A percentile compares a stretch with the other conserved stretches of the same genome.
These are phyloP conservation scores for Zootoca vivipara DNA, from an alignment of 2,113 vertebrate species.

Conservation along the genomic window DNA sequence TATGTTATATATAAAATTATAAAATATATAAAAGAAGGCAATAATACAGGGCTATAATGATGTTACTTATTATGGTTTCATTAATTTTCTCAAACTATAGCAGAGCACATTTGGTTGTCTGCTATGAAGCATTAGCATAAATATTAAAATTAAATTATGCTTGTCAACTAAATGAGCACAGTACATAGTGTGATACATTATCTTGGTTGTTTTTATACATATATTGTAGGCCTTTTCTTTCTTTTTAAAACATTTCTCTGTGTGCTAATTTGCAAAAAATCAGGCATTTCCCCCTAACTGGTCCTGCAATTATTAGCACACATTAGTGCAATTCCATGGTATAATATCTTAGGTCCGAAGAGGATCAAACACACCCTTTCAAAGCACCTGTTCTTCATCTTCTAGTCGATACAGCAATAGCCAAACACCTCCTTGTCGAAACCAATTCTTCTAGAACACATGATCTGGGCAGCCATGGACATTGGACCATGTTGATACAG, in stretches of 20 bases:
- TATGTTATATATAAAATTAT: no score
- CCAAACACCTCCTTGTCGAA: not conserved
- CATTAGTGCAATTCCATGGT: not conserved
- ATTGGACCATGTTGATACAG: not conserved
- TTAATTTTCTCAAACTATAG: not conserved
- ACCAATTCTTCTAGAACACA: not conserved
- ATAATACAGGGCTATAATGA: not conserved
- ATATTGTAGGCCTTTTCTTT: not conserved
- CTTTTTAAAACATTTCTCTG: rapidly evolving
- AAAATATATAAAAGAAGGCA: no score
- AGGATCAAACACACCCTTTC: not conserved
- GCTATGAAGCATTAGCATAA: constrained; percentile 2
- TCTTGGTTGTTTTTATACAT: not conserved
- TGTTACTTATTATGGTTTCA: rapidly evolving
- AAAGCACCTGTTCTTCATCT: not conserved
- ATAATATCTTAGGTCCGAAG: not conserved
- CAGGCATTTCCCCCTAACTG: not conserved
- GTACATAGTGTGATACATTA: not conserved
- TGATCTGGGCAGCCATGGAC: not conserved
- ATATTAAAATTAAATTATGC: constrained; percentile 29
- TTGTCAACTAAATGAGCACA: constrained; percentile 33
- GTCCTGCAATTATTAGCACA: not conserved
- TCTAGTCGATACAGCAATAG: no score
- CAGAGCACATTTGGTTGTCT: not conserved
- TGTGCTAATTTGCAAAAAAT: constrained; percentile 1